Conservation (phyloP, 2,113 vertebrate genomes). For the Cacatua alba region DNA sequence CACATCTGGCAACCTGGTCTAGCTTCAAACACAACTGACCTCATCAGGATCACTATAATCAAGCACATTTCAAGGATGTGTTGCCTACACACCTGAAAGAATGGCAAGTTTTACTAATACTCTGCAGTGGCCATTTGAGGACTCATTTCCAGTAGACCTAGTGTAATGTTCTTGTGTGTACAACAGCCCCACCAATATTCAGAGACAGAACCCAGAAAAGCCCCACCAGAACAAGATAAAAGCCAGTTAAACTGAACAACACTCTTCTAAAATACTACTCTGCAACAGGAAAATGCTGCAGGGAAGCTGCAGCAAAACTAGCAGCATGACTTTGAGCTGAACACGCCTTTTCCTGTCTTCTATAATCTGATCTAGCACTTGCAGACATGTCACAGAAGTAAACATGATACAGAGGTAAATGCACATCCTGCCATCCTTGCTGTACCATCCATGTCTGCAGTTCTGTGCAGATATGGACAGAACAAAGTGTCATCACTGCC, state of each 20-base stretch:
- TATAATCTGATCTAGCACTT: conserved; percentile 59
- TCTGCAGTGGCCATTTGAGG: background rate
- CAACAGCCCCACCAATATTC: background rate
- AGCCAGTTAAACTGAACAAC: background rate
- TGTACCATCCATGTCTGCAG: background rate
- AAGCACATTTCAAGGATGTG: background rate
- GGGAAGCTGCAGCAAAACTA: conserved; percentile 1
- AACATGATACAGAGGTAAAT: conserved; percentile 34
- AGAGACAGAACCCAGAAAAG: background rate
- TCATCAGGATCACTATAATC: background rate
- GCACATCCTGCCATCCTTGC: background rate
- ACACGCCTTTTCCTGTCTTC: conserved; percentile 69
- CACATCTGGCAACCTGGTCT: background rate
- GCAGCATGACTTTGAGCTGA: background rate
- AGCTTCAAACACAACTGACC: background rate
- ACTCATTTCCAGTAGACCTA: background rate
- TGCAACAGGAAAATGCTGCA: background rate
- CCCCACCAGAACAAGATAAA: background rate
- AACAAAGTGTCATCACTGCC: background rate
- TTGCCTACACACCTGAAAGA: background rate
- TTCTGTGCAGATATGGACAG: background rate
- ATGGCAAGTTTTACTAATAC: background rate
- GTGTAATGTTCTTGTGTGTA: background rate
- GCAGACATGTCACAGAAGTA: conserved; percentile 24
- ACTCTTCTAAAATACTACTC: background rate